Conservation (phyloP, 2,113 vertebrate species). For the Myrmophylax atrothorax region DNA sequence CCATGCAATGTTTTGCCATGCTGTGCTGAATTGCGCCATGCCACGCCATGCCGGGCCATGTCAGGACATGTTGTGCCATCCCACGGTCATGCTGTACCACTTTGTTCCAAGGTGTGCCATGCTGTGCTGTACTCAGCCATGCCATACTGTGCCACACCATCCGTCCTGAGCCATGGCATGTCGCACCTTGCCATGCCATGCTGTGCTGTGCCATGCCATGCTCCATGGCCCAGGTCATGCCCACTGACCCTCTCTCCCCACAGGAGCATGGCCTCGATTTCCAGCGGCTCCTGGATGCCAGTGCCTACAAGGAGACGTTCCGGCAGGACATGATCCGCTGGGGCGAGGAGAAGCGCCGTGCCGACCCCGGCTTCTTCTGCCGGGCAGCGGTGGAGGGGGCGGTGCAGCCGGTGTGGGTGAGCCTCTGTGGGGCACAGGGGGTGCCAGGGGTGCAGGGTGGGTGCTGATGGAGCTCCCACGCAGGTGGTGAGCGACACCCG, state of each 20-base stretch:
- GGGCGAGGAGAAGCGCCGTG: conserved; percentile 80
- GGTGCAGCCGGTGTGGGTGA: conserved; percentile 86
- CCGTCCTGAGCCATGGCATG: background rate
- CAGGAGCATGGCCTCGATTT: conserved; percentile 86
- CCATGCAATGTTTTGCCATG: background rate
- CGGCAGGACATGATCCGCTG: conserved; percentile 89
- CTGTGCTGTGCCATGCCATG: rapidly evolving
- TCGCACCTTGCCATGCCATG: background rate
- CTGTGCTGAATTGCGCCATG: background rate
- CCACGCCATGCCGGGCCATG: background rate
- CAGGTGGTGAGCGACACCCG: conserved; percentile 90
- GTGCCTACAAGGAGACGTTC: conserved; percentile 84
- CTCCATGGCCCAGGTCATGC: rapidly evolving
- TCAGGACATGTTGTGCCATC: background rate
- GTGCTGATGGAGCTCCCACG: background rate
- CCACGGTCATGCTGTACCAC: rapidly evolving
- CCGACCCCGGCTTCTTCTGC: conserved; percentile 89
- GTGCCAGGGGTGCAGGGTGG: rapidly evolving
- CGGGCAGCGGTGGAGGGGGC: conserved; percentile 65
- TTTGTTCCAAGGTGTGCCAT: rapidly evolving
- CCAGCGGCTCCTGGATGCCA: conserved; percentile 81
- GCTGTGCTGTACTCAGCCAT: background rate
- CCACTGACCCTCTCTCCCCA: background rate
- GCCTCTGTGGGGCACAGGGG: rapidly evolving
- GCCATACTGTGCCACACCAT: background rate